Percentiles rank a stretch among this genome's conserved stretches.
Conservation (phyloP, 2,797 vertebrate genomes). For the Mallotus villosus region DNA sequence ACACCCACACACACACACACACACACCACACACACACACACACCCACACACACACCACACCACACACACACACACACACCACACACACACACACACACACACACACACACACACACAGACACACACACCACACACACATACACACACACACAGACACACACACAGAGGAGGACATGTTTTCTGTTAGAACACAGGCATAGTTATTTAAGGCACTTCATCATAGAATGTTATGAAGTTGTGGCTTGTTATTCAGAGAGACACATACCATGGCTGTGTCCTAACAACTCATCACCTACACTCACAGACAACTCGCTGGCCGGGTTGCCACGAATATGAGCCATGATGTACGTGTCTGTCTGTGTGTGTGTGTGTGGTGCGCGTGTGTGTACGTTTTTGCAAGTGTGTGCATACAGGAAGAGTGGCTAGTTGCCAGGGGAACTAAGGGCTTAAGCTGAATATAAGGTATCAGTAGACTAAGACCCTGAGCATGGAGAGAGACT, state of each 20-base stretch:
- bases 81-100: constrained; percentile 4
- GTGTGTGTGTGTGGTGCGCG: constrained; percentile 34
- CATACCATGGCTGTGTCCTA: constrained; percentile 39
- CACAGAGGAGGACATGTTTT: neutral
- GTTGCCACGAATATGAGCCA: constrained; percentile 10
- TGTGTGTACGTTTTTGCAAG: constrained; percentile 35
- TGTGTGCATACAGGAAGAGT: neutral
- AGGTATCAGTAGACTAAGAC: neutral
- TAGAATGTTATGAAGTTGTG: too few species aligned
- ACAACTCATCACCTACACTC: constrained; percentile 43
- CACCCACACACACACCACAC: neutral
- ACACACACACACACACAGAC: constrained; percentile 1
- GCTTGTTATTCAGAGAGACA: constrained; percentile 24
- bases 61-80: constrained; percentile 1
- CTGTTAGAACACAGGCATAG: neutral
- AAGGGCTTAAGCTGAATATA: neutral
- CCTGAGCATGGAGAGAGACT: too few species aligned
- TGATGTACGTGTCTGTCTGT: constrained; percentile 11
- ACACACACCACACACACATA: neutral
- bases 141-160: too few species aligned
- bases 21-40: constrained; percentile 1
- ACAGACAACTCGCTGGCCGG: constrained; percentile 17
- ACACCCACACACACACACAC: neutral
- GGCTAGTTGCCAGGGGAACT: constrained; percentile 2
- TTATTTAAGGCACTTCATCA: neutral